phyloP scores from a whole-genome alignment of 2,113 vertebrate species.

The Oryzias javanicus region DNA sequence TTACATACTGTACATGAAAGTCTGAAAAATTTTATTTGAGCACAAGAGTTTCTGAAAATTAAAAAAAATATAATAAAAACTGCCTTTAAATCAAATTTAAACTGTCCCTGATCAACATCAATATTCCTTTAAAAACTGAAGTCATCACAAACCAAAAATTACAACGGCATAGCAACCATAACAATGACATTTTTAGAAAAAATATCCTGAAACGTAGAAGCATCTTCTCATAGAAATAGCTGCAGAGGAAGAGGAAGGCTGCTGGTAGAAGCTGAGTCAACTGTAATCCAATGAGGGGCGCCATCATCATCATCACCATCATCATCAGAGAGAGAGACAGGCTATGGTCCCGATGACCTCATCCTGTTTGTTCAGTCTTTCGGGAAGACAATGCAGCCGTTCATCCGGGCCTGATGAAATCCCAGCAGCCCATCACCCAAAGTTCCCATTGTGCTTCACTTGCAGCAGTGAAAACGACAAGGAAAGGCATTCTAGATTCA shows the following conservation, averaged over 20 bases:
- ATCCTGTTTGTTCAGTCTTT: slow-evolving; percentile 74
- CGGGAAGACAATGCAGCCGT: slow-evolving; percentile 68
- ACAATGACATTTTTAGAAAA: slow-evolving; percentile 3
- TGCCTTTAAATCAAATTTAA: background rate
- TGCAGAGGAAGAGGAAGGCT: slow-evolving; percentile 20
- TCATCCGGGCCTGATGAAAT: slow-evolving; percentile 48
- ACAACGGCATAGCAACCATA: background rate
- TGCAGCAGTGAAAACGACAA: too few species aligned
- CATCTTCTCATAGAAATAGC: slow-evolving; percentile 2
- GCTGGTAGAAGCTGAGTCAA: slow-evolving; percentile 46
- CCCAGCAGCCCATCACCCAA: slow-evolving; percentile 16
- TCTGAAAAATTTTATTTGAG: too few species aligned
- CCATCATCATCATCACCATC: slow-evolving; percentile 62
- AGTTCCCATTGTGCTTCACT: background rate
- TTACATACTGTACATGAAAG: too few species aligned
- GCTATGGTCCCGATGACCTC: slow-evolving; percentile 69
- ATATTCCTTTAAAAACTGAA: background rate
- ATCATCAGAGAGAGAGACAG: slow-evolving; percentile 53
- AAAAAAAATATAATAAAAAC: too few species aligned
- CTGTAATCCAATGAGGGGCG: slow-evolving; percentile 71
- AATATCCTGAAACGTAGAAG: background rate
- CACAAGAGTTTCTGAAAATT: too few species aligned
- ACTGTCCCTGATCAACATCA: background rate
- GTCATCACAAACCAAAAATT: background rate
- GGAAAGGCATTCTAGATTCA: too few species aligned